phyloP scores from a whole-genome alignment of 2,797 vertebrate genomes.

The Pseudocheirus occidentalis region DNA sequence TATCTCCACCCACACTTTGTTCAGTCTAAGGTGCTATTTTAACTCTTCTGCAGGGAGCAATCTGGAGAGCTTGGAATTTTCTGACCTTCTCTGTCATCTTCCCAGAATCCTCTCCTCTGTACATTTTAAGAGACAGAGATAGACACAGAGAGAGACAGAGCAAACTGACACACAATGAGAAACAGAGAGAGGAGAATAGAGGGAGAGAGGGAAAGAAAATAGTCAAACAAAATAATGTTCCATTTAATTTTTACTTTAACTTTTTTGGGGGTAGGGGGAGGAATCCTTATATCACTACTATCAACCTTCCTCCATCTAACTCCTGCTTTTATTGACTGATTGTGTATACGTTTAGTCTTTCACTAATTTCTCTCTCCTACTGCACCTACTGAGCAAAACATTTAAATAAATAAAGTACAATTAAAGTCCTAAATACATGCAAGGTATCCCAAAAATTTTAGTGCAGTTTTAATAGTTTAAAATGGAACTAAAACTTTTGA shows the following conservation, averaged over 20 bases:
- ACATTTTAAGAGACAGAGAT: background rate
- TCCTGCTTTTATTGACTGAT: background rate
- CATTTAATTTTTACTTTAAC: background rate
- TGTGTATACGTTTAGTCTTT: background rate
- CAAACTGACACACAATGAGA: background rate
- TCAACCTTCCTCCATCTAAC: background rate
- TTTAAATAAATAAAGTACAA: background rate
- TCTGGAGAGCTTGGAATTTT: too few species aligned
- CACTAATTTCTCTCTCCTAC: background rate
- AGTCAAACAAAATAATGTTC: background rate
- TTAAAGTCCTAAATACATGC: background rate
- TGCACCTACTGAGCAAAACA: background rate
- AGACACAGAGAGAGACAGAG: background rate
- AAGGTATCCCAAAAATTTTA: background rate
- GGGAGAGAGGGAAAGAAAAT: background rate
- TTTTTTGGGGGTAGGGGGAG: background rate
- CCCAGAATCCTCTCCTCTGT: background rate
- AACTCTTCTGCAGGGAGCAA: too few species aligned
- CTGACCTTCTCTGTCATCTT: too few species aligned
- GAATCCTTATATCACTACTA: background rate
- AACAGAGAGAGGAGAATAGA: background rate
- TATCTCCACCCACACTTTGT: too few species aligned
- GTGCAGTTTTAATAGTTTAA: background rate
- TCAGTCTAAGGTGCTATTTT: too few species aligned
- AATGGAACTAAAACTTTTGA: background rate